Evolutionary conservation across 2,888 invertebrate species (phyloP).

Genomic region (Chydorus sphaericus): DNA sequence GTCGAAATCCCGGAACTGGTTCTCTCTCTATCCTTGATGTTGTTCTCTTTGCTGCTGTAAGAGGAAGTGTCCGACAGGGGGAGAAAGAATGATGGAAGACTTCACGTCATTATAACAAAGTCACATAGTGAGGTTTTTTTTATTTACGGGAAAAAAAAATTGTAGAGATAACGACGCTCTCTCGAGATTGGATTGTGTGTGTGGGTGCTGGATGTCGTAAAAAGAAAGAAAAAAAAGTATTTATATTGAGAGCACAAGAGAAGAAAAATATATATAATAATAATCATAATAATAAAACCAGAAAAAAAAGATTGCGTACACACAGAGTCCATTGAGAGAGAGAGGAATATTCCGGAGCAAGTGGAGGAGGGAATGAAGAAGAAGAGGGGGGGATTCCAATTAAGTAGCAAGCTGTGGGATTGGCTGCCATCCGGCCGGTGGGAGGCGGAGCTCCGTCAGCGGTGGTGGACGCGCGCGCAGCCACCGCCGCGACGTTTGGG

Average conservation of each 20-base stretch:
- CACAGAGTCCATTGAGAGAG: background rate
- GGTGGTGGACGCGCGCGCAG: background rate
- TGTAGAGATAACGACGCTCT: too few relatives aligned
- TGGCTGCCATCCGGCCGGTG: background rate
- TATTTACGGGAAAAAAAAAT: too few relatives aligned
- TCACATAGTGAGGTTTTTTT: too few relatives aligned
- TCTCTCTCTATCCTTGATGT: too few relatives aligned
- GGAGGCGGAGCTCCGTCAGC: background rate
- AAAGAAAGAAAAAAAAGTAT: background rate
- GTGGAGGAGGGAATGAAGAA: too few relatives aligned
- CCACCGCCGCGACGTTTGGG: background rate
- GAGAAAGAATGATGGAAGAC: too few relatives aligned
- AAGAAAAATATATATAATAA: background rate
- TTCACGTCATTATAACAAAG: too few relatives aligned
- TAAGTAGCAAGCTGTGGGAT: background rate
- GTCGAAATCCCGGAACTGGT: too few relatives aligned
- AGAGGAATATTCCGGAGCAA: background rate
- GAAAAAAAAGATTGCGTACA: background rate
- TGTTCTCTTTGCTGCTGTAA: too few relatives aligned
- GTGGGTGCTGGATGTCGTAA: background rate
- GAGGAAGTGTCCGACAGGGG: too few relatives aligned
- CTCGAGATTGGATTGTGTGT: background rate
- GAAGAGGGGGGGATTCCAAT: conserved; percentile 1
- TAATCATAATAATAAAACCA: background rate
- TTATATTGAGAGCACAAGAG: background rate